phyloP scores from a whole-genome alignment of 2,797 vertebrate genomes.

The Xyrichtys novacula region DNA sequence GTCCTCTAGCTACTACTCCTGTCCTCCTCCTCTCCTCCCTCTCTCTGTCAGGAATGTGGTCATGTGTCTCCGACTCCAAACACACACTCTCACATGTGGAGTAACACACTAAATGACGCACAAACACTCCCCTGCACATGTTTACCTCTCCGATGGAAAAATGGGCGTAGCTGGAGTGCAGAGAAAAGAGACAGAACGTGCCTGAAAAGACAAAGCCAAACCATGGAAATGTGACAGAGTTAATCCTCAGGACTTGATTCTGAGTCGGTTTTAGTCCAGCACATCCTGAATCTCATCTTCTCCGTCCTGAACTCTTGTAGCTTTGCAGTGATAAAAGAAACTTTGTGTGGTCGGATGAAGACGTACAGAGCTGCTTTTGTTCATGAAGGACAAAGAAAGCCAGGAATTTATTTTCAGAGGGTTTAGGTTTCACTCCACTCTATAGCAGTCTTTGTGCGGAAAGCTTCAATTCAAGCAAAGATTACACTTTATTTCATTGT shows the following conservation, averaged over 20 bases:
- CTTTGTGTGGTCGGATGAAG: slow-evolving; percentile 28
- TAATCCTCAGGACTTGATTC: not conserved
- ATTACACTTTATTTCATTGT: no score
- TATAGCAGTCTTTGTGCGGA: not conserved
- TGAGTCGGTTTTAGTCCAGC: slow-evolving; percentile 11
- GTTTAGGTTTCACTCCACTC: not conserved
- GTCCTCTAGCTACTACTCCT: no score
- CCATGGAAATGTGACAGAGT: not conserved
- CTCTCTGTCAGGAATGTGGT: slow-evolving; percentile 48
- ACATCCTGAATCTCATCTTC: slow-evolving; percentile 23
- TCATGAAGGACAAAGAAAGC: slow-evolving; percentile 16
- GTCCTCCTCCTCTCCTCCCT: not conserved
- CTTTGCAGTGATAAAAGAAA: slow-evolving; percentile 28
- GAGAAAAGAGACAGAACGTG: slow-evolving; percentile 8
- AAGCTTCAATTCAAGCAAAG: not conserved
- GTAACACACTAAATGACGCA: slow-evolving; percentile 11
- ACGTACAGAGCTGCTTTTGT: slow-evolving; percentile 56
- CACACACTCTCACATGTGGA: slow-evolving; percentile 25
- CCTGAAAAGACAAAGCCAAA: slow-evolving; percentile 6
- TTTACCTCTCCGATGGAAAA: slow-evolving; percentile 35
- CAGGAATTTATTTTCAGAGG: slow-evolving; percentile 18
- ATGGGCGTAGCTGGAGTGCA: not conserved
- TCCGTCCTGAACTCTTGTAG: slow-evolving; percentile 9
- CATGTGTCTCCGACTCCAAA: slow-evolving; percentile 34
- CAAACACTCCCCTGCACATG: slow-evolving; percentile 7